Evolutionary conservation across 2,113 vertebrate genomes (phyloP), one percentile per base, ranked within the genome.

Genomic region (Theristicus caerulescens): DNA sequence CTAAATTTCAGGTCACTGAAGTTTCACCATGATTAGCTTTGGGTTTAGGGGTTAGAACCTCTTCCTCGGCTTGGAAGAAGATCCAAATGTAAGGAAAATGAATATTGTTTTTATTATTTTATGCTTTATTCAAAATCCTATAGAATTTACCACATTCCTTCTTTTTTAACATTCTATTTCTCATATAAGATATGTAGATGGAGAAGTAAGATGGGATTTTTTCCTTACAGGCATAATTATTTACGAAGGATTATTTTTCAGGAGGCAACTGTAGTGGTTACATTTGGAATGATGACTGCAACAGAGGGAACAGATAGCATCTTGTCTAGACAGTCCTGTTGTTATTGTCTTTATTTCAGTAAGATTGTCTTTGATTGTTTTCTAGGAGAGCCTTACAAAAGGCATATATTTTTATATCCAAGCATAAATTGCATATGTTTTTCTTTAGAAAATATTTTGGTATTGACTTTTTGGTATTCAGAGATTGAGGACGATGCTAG

Each of bases 371-470:
- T 78, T 54, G 52, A 7, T 27, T 88, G 16, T 76, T 85, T 92
- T 80, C 32, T 88, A 49, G 22, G 36, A 34, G 3, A 59, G 4
- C 31, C 52, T 64, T 64, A 44, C 2, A 12, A 57, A 74, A 90
- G 8, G 0, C 8, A 65, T 31, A 5, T 40, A 32, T 59, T 73
- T 88, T 51, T 71, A 64, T 67, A 67, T 38, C 10, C 14, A 29
- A 31, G 0, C 0, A 32, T n/a, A 67, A 87, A 58, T 46, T 1
- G 2, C 10, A 4, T 69, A 73, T 0, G 1, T 52, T 65, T 47
- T 3, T 24, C 5, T 80, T 79, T 38, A 47, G 24, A 72, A 92
- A 71, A 18, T 8, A 38, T 44, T 65, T 59, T 65, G 3, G 1
- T 85, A 47, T 71, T 78, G 25, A 54, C 25, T 51, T 65, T 73